A percentile compares a stretch with the other conserved stretches of the same genome.
These are phyloP conservation scores for Sebastes oblongus DNA, from an alignment of 2,797 vertebrate species.

Conservation along the genomic window DNA sequence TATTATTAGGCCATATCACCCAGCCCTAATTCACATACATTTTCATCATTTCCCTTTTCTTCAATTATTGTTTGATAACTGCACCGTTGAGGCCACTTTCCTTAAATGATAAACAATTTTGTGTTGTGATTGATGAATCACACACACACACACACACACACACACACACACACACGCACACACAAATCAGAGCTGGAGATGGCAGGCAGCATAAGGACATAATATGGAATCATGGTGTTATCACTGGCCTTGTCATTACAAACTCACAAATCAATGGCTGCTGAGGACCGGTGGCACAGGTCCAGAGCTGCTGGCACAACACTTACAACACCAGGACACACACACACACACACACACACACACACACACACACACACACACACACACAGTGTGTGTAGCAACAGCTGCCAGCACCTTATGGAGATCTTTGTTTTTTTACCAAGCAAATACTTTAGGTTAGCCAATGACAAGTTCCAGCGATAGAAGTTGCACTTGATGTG, in stretches of 20 bases:
- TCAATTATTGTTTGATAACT: too few relatives aligned
- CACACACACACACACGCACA: neutral
- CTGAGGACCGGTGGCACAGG: constrained; percentile 1
- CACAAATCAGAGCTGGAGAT: neutral
- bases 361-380: neutral
- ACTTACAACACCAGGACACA: neutral
- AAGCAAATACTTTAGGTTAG: neutral
- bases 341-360: neutral
- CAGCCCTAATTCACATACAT: too few relatives aligned
- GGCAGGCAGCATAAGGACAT: constrained; percentile 8
- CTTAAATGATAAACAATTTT: too few relatives aligned
- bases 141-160: too few relatives aligned
- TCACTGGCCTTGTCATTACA: constrained; percentile 21
- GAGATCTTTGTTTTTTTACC: neutral
- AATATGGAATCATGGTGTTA: constrained; percentile 7
- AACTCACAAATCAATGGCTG: constrained; percentile 39
- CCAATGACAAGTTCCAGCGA: neutral
- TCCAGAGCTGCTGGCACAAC: constrained; percentile 12
- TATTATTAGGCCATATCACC: too few relatives aligned
- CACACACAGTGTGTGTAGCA: neutral
- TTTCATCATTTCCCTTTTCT: too few relatives aligned
- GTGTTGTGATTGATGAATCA: too few relatives aligned
- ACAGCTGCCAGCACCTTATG: neutral
- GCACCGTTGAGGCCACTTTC: too few relatives aligned
- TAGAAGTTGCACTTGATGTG: neutral